Percentiles rank a stretch among this genome's conserved stretches.
phyloP scores from a whole-genome alignment of 2,113 vertebrate species.

The Engystomops pustulosus region DNA sequence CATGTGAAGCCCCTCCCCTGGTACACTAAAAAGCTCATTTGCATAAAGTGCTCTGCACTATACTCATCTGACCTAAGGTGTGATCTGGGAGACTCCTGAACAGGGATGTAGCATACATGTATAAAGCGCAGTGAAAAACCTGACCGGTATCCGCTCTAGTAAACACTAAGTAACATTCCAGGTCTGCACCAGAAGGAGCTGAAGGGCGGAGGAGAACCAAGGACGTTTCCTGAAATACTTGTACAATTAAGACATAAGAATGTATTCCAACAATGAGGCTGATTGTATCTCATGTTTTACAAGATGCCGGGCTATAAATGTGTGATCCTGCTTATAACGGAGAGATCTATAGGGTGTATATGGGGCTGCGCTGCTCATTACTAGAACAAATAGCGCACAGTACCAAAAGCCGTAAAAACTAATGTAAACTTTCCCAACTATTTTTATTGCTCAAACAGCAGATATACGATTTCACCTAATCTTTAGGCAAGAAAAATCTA shows the following conservation, averaged over 20 bases:
- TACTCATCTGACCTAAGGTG: no score
- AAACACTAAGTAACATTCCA: constrained; percentile 49
- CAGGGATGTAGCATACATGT: no score
- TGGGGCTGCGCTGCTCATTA: not conserved
- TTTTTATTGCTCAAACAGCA: not conserved
- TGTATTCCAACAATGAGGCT: constrained; percentile 37
- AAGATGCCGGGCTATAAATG: not conserved
- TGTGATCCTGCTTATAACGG: not conserved
- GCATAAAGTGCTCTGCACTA: no score
- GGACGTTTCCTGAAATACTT: constrained; percentile 51
- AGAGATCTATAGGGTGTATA: not conserved
- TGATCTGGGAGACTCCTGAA: no score
- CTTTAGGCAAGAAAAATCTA: no score
- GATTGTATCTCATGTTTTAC: constrained; percentile 10
- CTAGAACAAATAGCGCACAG: not conserved
- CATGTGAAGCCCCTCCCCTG: no score
- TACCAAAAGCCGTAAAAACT: not conserved
- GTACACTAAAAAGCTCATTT: no score
- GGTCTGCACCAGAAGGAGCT: constrained; percentile 37
- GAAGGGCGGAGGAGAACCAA: constrained; percentile 42
- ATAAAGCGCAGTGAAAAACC: not conserved
- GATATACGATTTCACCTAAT: no score
- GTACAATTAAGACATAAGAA: constrained; percentile 39
- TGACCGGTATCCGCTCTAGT: constrained; percentile 9
- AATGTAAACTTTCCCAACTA: not conserved